phyloP scores from a whole-genome alignment of 2,888 invertebrate species.

The Cephus sareptanus region DNA sequence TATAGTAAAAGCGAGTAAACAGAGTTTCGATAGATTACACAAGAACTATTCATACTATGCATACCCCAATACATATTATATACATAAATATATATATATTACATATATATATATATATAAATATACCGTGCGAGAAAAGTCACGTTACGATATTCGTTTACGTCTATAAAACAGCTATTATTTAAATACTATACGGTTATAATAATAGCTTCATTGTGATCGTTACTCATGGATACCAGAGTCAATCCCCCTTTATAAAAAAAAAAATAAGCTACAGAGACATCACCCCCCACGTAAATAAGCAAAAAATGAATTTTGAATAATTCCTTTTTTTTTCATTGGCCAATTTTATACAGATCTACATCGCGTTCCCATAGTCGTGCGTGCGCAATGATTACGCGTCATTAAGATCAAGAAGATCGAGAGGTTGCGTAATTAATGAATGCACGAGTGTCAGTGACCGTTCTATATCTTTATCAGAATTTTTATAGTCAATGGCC shows the following conservation, averaged over 20 bases:
- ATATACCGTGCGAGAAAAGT: conserved; percentile 17
- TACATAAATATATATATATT: background rate
- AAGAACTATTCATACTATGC: background rate
- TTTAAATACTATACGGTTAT: conserved; percentile 11
- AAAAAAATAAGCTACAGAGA: background rate
- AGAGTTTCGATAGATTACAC: background rate
- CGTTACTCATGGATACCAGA: conserved; percentile 22
- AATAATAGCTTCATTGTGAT: conserved; percentile 23
- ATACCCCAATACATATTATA: background rate
- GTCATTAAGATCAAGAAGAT: background rate
- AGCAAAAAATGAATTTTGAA: background rate
- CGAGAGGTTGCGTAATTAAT: background rate
- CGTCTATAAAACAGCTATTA: conserved; percentile 4
- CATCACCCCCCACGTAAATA: background rate
- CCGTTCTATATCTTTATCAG: background rate
- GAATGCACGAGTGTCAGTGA: background rate
- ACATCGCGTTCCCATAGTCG: background rate
- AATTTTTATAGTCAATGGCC: background rate
- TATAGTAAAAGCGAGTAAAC: background rate
- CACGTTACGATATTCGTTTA: conserved; percentile 16
- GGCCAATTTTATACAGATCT: background rate
- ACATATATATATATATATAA: conserved; percentile 4
- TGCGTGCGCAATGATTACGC: background rate
- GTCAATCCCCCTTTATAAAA: conserved; percentile 8
- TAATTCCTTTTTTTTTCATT: background rate